phyloP scores from a whole-genome alignment of 1,140 invertebrate genomes.

The Drosophila rufa region DNA sequence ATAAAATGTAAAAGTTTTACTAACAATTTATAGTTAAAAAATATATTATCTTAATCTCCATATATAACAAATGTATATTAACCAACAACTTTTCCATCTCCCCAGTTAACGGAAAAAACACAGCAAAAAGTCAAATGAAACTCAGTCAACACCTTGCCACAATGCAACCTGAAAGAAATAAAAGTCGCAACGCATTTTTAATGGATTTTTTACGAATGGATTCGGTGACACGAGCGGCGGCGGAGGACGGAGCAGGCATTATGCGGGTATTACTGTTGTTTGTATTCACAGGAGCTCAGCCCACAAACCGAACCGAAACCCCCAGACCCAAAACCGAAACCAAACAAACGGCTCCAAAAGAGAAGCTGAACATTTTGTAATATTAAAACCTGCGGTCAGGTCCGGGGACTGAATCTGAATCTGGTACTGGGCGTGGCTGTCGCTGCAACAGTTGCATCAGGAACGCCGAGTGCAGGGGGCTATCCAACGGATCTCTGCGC shows the following conservation, averaged over 20 bases:
- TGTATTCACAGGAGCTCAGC: slow-evolving; percentile 59
- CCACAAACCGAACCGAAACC: slow-evolving; percentile 36
- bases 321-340: slow-evolving; percentile 33
- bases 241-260: slow-evolving; percentile 26
- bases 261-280: slow-evolving; percentile 65
- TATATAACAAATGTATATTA: no score
- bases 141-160: slow-evolving; percentile 59
- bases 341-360: slow-evolving; percentile 49
- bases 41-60: background rate
- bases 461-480: slow-evolving; percentile 6
- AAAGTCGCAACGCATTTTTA: slow-evolving; percentile 62
- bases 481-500: slow-evolving; percentile 50
- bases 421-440: slow-evolving; percentile 32
- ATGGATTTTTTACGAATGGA: slow-evolving; percentile 49
- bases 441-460: slow-evolving; percentile 38
- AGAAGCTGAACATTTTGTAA: slow-evolving; percentile 52
- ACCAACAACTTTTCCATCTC: background rate
- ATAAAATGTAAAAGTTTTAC: no score
- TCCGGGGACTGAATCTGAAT: slow-evolving; percentile 22
- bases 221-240: slow-evolving; percentile 7
- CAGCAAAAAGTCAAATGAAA: slow-evolving; percentile 46
- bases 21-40: background rate
- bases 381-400: slow-evolving; percentile 67
- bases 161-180: slow-evolving; percentile 37
- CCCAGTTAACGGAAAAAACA: slow-evolving; percentile 5